phyloP scores from a whole-genome alignment of 2,888 invertebrate genomes.

The Charanyca ferruginea region DNA sequence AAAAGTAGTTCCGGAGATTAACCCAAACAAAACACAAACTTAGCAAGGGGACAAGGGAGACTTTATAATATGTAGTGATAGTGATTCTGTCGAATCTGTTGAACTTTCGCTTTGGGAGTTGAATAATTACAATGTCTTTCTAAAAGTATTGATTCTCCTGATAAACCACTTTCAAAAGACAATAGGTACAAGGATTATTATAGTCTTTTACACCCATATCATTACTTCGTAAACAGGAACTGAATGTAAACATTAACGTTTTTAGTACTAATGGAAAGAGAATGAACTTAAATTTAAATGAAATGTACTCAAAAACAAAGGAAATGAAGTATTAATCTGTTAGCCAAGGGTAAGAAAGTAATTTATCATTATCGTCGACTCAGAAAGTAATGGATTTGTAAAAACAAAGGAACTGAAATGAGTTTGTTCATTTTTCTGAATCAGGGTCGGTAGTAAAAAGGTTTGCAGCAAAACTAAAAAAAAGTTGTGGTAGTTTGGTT shows the following conservation, averaged over 20 bases:
- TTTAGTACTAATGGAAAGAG: constrained; percentile 32
- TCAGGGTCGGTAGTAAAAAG: constrained; percentile 17
- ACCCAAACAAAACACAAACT: too few relatives aligned
- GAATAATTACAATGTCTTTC: constrained; percentile 22
- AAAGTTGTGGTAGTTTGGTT: constrained; percentile 19
- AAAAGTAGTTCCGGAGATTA: too few relatives aligned
- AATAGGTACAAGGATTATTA: constrained; percentile 37
- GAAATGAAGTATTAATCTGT: constrained; percentile 44
- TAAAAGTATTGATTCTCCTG: constrained; percentile 6
- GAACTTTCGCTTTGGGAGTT: background rate
- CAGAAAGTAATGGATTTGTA: constrained; percentile 41
- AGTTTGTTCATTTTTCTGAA: constrained; percentile 34
- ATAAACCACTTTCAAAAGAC: constrained; percentile 17
- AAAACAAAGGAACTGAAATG: constrained; percentile 43
- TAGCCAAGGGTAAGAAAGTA: constrained; percentile 39
- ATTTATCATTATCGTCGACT: constrained; percentile 54
- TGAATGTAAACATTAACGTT: constrained; percentile 9
- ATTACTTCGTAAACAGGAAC: constrained; percentile 43
- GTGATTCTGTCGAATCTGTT: background rate
- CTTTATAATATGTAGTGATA: too few relatives aligned
- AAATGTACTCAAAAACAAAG: constrained; percentile 44
- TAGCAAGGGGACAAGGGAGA: too few relatives aligned
- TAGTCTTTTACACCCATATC: background rate
- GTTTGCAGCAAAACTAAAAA: constrained; percentile 11
- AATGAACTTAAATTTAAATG: constrained; percentile 48